A percentile compares a stretch with the other conserved stretches of the same genome.
Conservation (phyloP, 35 echinoderm and acorn worm species). For the Eucidaris tribuloides region DNA sequence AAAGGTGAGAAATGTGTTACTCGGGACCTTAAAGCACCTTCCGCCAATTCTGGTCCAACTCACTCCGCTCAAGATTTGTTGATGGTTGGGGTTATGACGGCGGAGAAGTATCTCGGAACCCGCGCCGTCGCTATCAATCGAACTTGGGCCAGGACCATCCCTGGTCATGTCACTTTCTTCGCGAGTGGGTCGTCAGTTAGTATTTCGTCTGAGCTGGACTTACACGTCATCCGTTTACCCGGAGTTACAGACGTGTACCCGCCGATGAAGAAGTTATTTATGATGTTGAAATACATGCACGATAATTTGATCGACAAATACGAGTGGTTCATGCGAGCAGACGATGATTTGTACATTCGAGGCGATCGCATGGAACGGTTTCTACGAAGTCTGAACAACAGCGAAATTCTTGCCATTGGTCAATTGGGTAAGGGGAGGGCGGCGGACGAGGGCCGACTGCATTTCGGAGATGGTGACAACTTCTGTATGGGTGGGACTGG, state of each 20-base stretch:
- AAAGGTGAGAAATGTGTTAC: background rate
- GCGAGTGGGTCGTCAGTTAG: slow-evolving; percentile 57
- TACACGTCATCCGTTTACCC: slow-evolving; percentile 65
- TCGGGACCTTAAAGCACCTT: background rate
- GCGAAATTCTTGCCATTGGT: slow-evolving; percentile 53
- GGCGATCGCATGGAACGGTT: slow-evolving; percentile 73
- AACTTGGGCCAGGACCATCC: slow-evolving; percentile 89
- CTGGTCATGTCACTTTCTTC: slow-evolving; percentile 72
- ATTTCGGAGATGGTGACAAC: slow-evolving; percentile 69
- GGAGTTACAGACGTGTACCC: slow-evolving; percentile 83
- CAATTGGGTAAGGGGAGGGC: slow-evolving; percentile 71
- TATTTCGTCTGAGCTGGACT: slow-evolving; percentile 40
- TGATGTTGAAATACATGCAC: slow-evolving; percentile 92
- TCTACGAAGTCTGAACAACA: slow-evolving; percentile 67
- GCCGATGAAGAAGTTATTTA: slow-evolving; percentile 89
- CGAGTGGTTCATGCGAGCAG: slow-evolving; percentile 91
- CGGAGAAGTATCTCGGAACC: slow-evolving; percentile 65
- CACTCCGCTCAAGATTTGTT: too few species aligned
- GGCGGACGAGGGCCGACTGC: slow-evolving; percentile 61
- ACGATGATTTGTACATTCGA: slow-evolving; percentile 84
- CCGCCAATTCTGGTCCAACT: too few species aligned
- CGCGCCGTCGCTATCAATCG: slow-evolving; percentile 67
- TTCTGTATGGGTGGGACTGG: slow-evolving; percentile 92
- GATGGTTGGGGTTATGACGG: slow-evolving; percentile 88
- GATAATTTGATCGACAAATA: slow-evolving; percentile 92